phyloP scores from a whole-genome alignment of 2,113 vertebrate genomes.

The Mustela lutreola region DNA sequence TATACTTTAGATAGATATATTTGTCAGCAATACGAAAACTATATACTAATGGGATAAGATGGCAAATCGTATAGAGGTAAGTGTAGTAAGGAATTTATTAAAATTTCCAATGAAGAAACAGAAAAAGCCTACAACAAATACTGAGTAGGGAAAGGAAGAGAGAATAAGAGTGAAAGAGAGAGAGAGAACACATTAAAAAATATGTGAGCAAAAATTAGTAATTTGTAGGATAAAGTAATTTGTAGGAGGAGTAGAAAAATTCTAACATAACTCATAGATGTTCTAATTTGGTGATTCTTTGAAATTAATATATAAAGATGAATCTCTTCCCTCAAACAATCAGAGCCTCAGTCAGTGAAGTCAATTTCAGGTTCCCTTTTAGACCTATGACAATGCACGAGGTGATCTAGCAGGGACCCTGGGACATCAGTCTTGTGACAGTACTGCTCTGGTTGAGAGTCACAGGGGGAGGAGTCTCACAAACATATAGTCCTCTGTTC shows the following conservation, averaged over 20 bases:
- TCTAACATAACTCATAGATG: background rate
- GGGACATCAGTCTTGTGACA: background rate
- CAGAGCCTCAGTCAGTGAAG: background rate
- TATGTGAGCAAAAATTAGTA: background rate
- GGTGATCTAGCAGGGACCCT: background rate
- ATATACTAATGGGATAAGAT: background rate
- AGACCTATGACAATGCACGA: background rate
- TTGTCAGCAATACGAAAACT: background rate
- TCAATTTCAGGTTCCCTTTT: background rate
- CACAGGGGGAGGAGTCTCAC: fast-evolving
- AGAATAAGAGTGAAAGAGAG: background rate
- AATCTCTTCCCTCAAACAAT: background rate
- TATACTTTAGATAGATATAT: background rate
- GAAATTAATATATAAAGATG: background rate
- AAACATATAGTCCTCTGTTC: background rate
- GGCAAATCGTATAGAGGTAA: background rate
- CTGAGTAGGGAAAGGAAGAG: background rate
- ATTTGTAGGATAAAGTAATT: background rate
- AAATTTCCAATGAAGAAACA: background rate
- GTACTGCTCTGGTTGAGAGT: background rate
- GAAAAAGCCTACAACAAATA: background rate
- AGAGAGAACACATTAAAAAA: background rate
- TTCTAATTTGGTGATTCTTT: background rate
- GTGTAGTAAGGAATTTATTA: background rate
- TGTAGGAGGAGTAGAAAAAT: background rate